phyloP scores from a whole-genome alignment of 2,888 invertebrate species.

The Stenolophus ochropezus region DNA sequence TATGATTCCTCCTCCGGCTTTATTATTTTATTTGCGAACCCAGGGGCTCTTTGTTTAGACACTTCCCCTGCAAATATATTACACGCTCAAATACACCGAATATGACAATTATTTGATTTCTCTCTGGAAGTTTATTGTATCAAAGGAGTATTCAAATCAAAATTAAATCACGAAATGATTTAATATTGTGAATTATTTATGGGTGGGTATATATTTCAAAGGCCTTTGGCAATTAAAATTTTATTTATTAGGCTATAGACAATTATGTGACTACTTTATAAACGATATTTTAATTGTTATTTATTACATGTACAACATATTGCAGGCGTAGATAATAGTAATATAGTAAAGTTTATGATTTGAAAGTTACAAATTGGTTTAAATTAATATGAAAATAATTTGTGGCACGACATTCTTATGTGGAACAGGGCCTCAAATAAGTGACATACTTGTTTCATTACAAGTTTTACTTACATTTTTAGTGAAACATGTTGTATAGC shows the following conservation, averaged over 20 bases:
- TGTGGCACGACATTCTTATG: too few relatives aligned
- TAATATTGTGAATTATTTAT: not conserved
- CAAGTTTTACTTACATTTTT: too few relatives aligned
- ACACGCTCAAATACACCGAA: not conserved
- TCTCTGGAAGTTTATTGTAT: not conserved
- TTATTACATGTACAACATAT: not conserved
- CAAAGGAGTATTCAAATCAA: not conserved
- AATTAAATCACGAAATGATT: not conserved
- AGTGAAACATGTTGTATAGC: too few relatives aligned
- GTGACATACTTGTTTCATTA: too few relatives aligned
- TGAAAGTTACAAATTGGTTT: too few relatives aligned
- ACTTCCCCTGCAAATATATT: too few relatives aligned
- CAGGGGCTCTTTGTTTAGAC: conserved; percentile 18
- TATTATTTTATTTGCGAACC: conserved; percentile 54
- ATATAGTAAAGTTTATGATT: too few relatives aligned
- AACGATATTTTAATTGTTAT: not conserved
- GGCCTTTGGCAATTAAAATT: not conserved
- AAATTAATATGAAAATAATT: too few relatives aligned
- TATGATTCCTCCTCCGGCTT: conserved; percentile 46
- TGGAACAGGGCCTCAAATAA: too few relatives aligned
- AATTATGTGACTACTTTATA: not conserved
- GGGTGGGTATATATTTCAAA: not conserved
- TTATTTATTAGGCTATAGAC: not conserved
- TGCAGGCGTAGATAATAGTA: not conserved
- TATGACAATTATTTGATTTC: not conserved